phyloP scores from a whole-genome alignment of 2,797 vertebrate species.

The Oreortyx pictus region DNA sequence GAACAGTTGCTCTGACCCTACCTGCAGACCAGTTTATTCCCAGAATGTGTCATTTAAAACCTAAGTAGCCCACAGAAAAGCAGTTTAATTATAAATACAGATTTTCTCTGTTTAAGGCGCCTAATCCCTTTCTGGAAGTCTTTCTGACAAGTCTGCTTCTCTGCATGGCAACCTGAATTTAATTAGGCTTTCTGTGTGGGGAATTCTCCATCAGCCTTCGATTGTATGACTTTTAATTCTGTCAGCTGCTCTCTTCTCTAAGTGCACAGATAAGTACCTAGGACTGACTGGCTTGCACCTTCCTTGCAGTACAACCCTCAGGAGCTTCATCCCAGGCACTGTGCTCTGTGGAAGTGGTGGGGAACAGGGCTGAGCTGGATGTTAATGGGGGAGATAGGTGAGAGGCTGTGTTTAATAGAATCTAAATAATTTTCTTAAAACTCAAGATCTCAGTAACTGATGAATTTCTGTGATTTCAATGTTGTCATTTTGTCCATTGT shows the following conservation, averaged over 20 bases:
- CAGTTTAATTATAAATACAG: constrained; percentile 54
- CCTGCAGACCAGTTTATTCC: constrained; percentile 12
- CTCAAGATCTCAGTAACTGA: background rate
- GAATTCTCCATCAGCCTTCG: background rate
- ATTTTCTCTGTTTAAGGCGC: background rate
- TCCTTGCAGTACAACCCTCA: background rate
- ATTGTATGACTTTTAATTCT: background rate
- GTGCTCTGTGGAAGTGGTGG: fast-evolving
- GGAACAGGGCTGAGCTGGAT: background rate
- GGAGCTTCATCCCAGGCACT: background rate
- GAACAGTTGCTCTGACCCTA: background rate
- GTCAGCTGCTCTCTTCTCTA: background rate
- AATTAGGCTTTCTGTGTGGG: constrained; percentile 13
- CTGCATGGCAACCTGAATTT: constrained; percentile 17
- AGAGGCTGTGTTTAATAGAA: background rate
- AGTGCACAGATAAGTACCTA: background rate
- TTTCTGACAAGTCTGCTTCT: constrained; percentile 25
- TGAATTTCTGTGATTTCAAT: background rate
- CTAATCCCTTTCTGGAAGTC: constrained; percentile 30
- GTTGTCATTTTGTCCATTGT: background rate
- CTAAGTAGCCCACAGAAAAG: constrained; percentile 11
- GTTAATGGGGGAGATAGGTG: background rate
- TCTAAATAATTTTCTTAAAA: background rate
- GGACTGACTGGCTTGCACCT: background rate
- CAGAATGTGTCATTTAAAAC: background rate